Percentiles rank a stretch among this genome's conserved stretches.
Conservation (phyloP, 2,113 vertebrate genomes). For the Eubucco bourcierii region DNA sequence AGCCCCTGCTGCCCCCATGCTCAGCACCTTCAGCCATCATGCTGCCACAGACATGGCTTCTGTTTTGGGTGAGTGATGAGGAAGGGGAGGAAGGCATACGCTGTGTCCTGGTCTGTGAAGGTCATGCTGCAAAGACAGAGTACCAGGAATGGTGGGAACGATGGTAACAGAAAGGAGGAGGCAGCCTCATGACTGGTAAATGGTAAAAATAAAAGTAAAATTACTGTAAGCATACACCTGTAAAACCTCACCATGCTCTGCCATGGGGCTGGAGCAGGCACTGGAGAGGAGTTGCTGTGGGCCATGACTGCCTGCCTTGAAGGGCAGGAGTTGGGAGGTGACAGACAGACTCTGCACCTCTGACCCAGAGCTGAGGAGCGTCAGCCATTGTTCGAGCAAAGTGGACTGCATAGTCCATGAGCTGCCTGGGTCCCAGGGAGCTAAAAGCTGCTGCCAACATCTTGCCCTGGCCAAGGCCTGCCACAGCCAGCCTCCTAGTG, state of each 20-base stretch:
- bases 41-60: not conserved
- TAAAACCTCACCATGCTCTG: not conserved
- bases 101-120: not conserved
- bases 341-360: not conserved
- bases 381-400: not conserved
- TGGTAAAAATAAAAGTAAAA: not conserved
- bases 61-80: not conserved
- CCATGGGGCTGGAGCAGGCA: not conserved
- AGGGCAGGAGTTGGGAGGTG: not conserved
- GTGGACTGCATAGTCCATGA: accelerated
- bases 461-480: not conserved
- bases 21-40: accelerated
- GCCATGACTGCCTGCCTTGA: not conserved
- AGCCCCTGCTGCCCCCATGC: not conserved
- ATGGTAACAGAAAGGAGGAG: not conserved
- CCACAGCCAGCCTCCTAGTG: not conserved
- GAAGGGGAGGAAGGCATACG: not conserved
- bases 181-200: not conserved
- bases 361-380: not conserved
- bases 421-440: not conserved
- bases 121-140: not conserved
- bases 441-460: not conserved
- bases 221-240: not conserved
- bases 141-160: not conserved
- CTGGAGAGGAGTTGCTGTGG: not conserved